Evolutionary conservation across 2,797 vertebrate species (phyloP), one percentile per base, ranked within the genome.

Genomic region (Pempheris klunzingeri): DNA sequence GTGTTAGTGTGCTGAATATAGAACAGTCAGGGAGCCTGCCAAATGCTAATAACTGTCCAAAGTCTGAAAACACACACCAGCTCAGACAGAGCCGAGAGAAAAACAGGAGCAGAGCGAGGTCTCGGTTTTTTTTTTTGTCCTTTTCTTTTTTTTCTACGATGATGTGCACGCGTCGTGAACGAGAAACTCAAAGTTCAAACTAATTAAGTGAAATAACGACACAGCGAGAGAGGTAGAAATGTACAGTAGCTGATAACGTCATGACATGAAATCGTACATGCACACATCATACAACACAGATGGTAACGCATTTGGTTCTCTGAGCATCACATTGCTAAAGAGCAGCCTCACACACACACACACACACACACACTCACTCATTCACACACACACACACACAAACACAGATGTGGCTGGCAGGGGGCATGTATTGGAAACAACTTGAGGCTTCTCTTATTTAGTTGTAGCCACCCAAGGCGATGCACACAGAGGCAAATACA

Each of bases 381-480:
- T 43, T 68, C 44, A 64, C 49, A 70, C 22, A 69, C 64, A 28
- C n/a, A 60, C 41, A 52, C 63, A 68, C 49, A 63, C 44, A 50
- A 41, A 46, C 50, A 59, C 36, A 60, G 38, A 46, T 13, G 36
- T 20, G 60, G 76, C 74, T 54, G 26, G 71, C 82, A 74, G 85
- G 81, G 80, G 88, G 82, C 62, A 46, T 84, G 79, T 73, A 84
- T 55, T 63, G 77, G 67, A 78, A 89, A 85, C 80, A 82, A 87
- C 89, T 80, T 11, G 26, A 68, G 83, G 87, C 83, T 38, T 22
- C 52, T 74, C 77, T 82, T 86, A 85, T 85, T 85, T 80, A 75
- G 81, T 32, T 58, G 77, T 63, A 70, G 63, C 71, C 74, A 83
- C 87, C 89, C 63, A 38, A 77, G 84, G 90, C 84, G 36, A 72